These are phyloP conservation scores for Leguminivora glycinivorella DNA, from an alignment of 1,140 invertebrate species.

Conservation along the genomic window DNA sequence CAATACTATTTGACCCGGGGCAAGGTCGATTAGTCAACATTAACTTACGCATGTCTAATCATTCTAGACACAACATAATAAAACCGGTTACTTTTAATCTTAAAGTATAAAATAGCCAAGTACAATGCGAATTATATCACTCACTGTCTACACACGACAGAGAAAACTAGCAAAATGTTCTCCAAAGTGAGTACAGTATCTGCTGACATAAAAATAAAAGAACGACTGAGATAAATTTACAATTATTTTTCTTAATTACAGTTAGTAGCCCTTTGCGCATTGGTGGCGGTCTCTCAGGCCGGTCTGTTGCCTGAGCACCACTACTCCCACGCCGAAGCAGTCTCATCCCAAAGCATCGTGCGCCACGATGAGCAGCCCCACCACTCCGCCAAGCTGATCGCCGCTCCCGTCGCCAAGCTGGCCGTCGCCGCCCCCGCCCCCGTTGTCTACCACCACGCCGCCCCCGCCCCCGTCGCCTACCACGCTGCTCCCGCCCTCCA, in stretches of 20 bases:
- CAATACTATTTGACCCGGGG: too few species aligned
- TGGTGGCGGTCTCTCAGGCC: slow-evolving; percentile 38
- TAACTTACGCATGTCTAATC: neutral
- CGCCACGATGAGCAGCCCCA: slow-evolving; percentile 38
- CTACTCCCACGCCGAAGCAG: slow-evolving; percentile 53
- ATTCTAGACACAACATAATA: neutral
- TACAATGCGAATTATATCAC: slow-evolving; percentile 15
- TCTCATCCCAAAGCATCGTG: slow-evolving; percentile 61
- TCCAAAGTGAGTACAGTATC: slow-evolving; percentile 55
- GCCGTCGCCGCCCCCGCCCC: slow-evolving; percentile 33
- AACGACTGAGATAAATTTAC: too few species aligned
- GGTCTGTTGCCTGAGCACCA: slow-evolving; percentile 47
- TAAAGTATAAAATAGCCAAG: neutral
- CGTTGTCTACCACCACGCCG: slow-evolving; percentile 35
- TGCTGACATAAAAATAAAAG: too few species aligned
- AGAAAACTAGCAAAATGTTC: slow-evolving; percentile 48
- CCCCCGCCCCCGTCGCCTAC: slow-evolving; percentile 40
- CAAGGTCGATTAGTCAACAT: slow-evolving; percentile 30
- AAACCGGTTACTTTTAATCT: neutral
- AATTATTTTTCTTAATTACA: slow-evolving; percentile 23
- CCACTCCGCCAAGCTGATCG: slow-evolving; percentile 30
- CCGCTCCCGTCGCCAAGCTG: slow-evolving; percentile 21
- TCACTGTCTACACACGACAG: slow-evolving; percentile 34
- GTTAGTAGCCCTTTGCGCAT: slow-evolving; percentile 35
- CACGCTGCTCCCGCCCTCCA: slow-evolving; percentile 43